Base-by-base conservation (phyloP, 2,888 invertebrate genomes). In the Hemaris fuciformis region DNA sequence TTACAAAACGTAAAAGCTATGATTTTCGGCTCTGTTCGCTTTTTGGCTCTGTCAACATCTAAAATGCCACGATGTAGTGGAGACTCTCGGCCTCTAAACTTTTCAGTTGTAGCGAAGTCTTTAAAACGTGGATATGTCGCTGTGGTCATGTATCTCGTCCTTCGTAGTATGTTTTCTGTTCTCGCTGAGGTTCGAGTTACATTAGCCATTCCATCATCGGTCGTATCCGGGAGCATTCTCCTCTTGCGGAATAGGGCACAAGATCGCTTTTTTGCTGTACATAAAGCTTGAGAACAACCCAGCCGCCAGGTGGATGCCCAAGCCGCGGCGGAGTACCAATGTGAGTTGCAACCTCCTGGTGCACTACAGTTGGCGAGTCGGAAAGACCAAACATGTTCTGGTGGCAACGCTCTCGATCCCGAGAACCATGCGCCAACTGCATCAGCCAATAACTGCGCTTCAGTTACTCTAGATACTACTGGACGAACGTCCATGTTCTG, bases 301-400 rank as follows among this genome's bases (percentile, higher is more conserved):
- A 91, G 58, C 2, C 91, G 85, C 91, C 91, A 92, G 0, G 91
- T 90, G 0, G 91, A 90, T 0, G 89, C 90, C 91, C 91, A 91
- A 2, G 90, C 89, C 0, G 87, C 90, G 0, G 88, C 83, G 0
- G 91, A 80, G 57, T 91, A 91, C 91, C 91, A 90, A 63, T 91
- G 88, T 7, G 87, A 76, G 62, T 91, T 90, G 67, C 91, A 91
- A 0, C 92, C 91, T 1, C 90, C 87, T 0, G 86, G 80, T 4
- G 83, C 85, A 61, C 90, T 91, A 64, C 91, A 91, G 65, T 91
- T 91, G 61, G 79, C 76, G 0, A 79, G 80, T 42, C 76, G 80
- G 64, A 90, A 91, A 1, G 89, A 89, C 84, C 84, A 85, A 0
- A 91, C 87, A 34, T 84, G 69, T 34, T 90, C 91, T 2, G 85